These are phyloP conservation scores for Carposina sasakii DNA, from an alignment of 1,140 invertebrate species.

Conservation along the genomic window DNA sequence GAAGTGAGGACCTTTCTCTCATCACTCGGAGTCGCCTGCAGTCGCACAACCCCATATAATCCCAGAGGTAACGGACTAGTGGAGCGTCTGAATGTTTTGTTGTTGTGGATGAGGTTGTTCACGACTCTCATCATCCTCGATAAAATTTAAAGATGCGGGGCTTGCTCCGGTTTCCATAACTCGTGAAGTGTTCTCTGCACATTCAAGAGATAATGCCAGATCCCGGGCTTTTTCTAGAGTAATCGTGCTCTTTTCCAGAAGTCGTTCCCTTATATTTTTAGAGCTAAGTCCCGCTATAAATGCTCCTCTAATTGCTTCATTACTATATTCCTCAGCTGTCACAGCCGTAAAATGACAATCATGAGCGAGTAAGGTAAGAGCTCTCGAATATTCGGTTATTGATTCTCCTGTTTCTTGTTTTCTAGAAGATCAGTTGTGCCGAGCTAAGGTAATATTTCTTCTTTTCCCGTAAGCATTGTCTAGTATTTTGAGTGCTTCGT, in stretches of 20 bases:
- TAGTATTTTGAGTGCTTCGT: constrained; percentile 11
- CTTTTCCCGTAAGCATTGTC: constrained; percentile 15
- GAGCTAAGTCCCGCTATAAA: constrained; percentile 21
- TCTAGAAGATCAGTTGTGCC: constrained; percentile 14
- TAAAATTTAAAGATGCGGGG: too few relatives aligned
- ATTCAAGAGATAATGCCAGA: constrained; percentile 18
- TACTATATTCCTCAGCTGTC: constrained; percentile 13
- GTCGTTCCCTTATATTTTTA: constrained; percentile 14
- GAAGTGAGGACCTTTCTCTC: background rate
- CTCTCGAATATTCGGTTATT: constrained; percentile 12
- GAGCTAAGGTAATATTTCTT: constrained; percentile 17
- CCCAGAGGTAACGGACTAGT: constrained; percentile 24
- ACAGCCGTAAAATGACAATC: constrained; percentile 20
- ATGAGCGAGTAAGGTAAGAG: constrained; percentile 16
- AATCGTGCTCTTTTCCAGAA: constrained; percentile 15
- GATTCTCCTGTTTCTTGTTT: constrained; percentile 18
- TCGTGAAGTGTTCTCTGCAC: constrained; percentile 17
- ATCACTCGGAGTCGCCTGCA: background rate
- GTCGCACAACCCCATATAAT: constrained; percentile 18
- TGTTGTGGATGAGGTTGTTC: too few relatives aligned
- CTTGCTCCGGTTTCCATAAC: too few relatives aligned
- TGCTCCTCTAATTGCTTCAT: constrained; percentile 14
- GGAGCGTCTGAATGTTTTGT: constrained; percentile 15
- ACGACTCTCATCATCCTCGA: too few relatives aligned
- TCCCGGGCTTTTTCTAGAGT: constrained; percentile 15